Percentiles rank a stretch among this genome's conserved stretches.
Conservation (phyloP, 1,140 invertebrate species). For the Drosophila jambulina region DNA sequence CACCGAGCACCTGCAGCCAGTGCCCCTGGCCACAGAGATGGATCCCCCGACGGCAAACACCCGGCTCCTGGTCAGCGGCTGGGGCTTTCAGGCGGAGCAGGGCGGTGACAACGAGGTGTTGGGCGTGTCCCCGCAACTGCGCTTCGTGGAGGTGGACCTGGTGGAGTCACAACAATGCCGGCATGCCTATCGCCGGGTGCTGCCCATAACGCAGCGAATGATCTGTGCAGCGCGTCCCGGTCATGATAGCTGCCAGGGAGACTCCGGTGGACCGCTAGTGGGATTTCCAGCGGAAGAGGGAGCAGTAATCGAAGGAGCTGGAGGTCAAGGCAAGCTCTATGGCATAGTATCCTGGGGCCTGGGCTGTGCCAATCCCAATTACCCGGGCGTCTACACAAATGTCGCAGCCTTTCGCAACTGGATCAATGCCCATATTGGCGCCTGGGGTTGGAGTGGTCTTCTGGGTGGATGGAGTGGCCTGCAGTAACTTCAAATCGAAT, state of each 20-base stretch:
- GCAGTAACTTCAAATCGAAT: constrained; percentile 23
- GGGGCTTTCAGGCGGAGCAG: constrained; percentile 70
- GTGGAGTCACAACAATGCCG: constrained; percentile 49
- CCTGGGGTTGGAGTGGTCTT: constrained; percentile 63
- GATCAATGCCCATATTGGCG: constrained; percentile 72
- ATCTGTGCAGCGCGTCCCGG: constrained; percentile 72
- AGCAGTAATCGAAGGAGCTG: not conserved
- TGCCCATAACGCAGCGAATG: constrained; percentile 72
- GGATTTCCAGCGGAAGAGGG: constrained; percentile 40
- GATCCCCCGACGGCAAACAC: constrained; percentile 37
- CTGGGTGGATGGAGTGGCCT: constrained; percentile 60
- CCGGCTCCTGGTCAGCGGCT: constrained; percentile 68
- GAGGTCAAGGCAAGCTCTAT: constrained; percentile 77
- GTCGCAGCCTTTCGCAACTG: constrained; percentile 72
- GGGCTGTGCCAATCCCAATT: constrained; percentile 86
- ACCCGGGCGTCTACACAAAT: constrained; percentile 86
- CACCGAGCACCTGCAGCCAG: constrained; percentile 54
- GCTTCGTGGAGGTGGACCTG: constrained; percentile 64
- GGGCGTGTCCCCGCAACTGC: constrained; percentile 51
- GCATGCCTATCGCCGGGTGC: constrained; percentile 59
- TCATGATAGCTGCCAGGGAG: constrained; percentile 75
- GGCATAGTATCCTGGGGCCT: constrained; percentile 85
- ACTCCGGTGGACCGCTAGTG: constrained; percentile 77
- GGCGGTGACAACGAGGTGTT: constrained; percentile 5
- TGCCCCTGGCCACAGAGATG: constrained; percentile 46